Conservation (phyloP, 2,113 vertebrate genomes). For the Neoarius graeffei region DNA sequence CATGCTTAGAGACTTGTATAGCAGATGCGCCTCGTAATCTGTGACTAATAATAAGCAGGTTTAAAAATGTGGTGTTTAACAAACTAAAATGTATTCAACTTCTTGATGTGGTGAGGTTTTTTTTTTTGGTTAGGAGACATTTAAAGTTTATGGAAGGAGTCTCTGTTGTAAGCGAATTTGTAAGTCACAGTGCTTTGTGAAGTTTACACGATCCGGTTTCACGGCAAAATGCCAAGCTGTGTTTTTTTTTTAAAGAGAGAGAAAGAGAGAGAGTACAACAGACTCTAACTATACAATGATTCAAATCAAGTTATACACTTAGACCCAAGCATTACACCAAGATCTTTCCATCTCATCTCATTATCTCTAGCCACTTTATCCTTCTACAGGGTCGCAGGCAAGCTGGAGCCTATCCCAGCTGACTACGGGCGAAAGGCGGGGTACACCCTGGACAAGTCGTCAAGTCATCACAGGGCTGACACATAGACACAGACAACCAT, state of each 20-base stretch:
- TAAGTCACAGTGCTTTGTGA: neutral
- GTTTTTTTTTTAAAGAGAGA: neutral
- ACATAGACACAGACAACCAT: no score
- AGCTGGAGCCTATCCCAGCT: no score
- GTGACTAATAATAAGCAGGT: neutral
- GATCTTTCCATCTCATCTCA: no score
- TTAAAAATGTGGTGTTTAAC: neutral
- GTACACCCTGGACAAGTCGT: no score
- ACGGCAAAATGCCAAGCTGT: neutral
- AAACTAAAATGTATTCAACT: neutral
- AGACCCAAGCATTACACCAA: neutral
- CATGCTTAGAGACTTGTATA: no score
- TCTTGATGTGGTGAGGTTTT: neutral
- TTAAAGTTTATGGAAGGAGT: neutral
- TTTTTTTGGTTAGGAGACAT: no score
- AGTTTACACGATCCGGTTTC: neutral
- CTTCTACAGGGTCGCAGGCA: no score
- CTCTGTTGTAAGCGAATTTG: neutral
- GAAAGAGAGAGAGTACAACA: neutral
- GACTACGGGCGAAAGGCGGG: no score
- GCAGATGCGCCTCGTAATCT: neutral
- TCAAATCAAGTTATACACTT: neutral
- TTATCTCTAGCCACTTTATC: no score
- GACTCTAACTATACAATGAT: neutral
- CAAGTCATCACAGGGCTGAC: no score